These are phyloP conservation scores for Paramisgurnus dabryanus DNA, from an alignment of 2,113 vertebrate genomes.

Conservation along the genomic window DNA sequence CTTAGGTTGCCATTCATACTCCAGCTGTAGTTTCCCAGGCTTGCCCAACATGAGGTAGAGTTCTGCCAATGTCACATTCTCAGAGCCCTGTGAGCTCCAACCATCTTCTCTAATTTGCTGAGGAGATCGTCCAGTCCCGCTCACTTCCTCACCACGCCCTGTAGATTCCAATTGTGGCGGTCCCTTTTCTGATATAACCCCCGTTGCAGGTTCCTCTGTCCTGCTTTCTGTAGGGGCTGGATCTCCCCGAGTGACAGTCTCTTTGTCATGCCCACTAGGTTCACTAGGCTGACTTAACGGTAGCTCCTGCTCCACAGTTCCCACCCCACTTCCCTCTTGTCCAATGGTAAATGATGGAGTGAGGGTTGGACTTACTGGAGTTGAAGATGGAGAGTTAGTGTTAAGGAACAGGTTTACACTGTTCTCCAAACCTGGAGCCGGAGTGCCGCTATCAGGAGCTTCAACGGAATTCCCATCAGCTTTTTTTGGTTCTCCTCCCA, in stretches of 20 bases:
- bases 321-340: conserved; percentile 59
- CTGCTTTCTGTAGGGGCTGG: conserved; percentile 2
- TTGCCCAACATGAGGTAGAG: conserved; percentile 99
- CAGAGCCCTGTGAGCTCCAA: conserved; percentile 86
- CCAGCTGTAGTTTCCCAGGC: conserved; percentile 92
- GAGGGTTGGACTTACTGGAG: conserved; percentile 14
- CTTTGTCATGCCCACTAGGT: conserved; percentile 26
- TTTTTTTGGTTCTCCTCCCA: conserved; percentile 66
- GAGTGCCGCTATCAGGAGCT: conserved; percentile 56
- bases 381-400: conserved; percentile 4
- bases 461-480: conserved; percentile 58
- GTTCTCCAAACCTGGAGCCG: conserved; percentile 55
- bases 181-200: conserved; percentile 49
- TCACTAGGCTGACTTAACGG: conserved; percentile 20
- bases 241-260: conserved; percentile 35
- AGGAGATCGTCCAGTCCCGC: conserved; percentile 70
- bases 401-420: conserved; percentile 36
- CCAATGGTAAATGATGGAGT: background rate
- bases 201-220: conserved; percentile 39
- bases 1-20: conserved; percentile 92
- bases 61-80: conserved; percentile 94
- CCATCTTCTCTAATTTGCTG: conserved; percentile 90
- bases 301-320: conserved; percentile 32
- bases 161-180: conserved; percentile 50
- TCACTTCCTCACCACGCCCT: conserved; percentile 64